Evolutionary conservation across 2,888 invertebrate genomes (phyloP).

Genomic region (Uropetala carovei): DNA sequence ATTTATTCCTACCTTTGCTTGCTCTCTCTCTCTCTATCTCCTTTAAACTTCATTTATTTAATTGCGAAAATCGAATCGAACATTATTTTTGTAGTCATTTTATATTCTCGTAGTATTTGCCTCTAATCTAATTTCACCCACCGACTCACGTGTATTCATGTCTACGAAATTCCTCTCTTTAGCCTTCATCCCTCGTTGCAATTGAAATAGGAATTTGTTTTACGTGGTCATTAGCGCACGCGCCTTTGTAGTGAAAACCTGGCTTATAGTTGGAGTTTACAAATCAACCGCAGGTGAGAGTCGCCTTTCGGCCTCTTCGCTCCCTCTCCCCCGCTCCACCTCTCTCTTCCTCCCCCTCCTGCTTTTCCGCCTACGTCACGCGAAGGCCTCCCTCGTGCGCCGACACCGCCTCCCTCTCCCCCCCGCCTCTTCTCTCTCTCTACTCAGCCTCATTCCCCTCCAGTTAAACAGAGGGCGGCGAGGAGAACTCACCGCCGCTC

Average conservation of each 20-base stretch:
- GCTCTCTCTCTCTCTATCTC: not conserved
- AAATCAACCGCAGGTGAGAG: not conserved
- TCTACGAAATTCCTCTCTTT: not conserved
- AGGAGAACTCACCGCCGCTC: not conserved
- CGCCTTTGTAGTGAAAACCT: not conserved
- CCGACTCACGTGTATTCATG: no score
- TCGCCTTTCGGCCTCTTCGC: not conserved
- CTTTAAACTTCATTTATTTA: not conserved
- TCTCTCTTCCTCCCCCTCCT: not conserved
- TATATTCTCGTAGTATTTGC: no score
- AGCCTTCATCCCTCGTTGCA: no score
- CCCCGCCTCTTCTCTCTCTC: conserved; percentile 56
- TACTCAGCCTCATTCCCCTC: conserved; percentile 4
- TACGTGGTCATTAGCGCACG: not conserved
- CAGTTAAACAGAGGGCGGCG: conserved; percentile 46
- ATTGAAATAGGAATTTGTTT: no score
- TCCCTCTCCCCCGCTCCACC: not conserved
- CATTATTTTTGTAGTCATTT: no score
- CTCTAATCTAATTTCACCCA: no score
- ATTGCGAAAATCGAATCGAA: no score
- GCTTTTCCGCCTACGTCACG: conserved; percentile 35
- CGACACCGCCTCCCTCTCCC: conserved; percentile 12
- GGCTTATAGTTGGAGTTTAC: not conserved
- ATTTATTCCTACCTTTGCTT: not conserved
- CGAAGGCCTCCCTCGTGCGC: conserved; percentile 46